Evolutionary conservation across 2,113 vertebrate species (phyloP).

Genomic region (Hippolais icterina): DNA sequence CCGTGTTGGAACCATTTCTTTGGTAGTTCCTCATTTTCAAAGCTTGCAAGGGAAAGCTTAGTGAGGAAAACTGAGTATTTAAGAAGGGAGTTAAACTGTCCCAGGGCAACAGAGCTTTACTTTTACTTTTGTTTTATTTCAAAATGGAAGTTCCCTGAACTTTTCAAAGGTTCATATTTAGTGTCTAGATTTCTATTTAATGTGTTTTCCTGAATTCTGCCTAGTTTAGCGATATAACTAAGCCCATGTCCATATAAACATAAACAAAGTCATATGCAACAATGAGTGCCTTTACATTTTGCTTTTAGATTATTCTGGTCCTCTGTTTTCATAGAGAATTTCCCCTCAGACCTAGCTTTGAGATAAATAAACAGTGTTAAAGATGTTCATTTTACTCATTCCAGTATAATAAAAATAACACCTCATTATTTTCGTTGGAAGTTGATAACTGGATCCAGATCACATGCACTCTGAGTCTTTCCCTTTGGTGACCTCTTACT

Average conservation of each 20-base stretch:
- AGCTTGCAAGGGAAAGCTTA: not conserved
- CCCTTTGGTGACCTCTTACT: not conserved
- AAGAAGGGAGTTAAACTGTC: not conserved
- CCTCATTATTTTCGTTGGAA: not conserved
- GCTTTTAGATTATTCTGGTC: not conserved
- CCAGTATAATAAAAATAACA: slow-evolving; percentile 36
- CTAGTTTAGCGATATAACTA: slow-evolving; percentile 6
- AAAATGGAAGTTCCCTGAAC: not conserved
- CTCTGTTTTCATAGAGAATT: slow-evolving; percentile 11
- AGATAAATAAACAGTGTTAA: slow-evolving; percentile 17
- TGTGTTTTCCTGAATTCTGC: not conserved
- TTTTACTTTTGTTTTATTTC: slow-evolving; percentile 10
- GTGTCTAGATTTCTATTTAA: not conserved
- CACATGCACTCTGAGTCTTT: slow-evolving; percentile 4
- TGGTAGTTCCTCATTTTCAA: not conserved
- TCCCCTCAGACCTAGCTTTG: not conserved
- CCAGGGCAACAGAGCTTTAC: not conserved
- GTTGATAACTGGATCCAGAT: slow-evolving; percentile 24
- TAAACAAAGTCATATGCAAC: not conserved
- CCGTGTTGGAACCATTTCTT: not conserved
- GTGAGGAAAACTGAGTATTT: not conserved
- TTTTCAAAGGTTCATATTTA: not conserved
- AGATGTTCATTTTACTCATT: slow-evolving; percentile 41
- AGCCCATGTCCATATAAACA: not conserved
- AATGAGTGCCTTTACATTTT: not conserved